Evolutionary conservation across 2,113 vertebrate genomes (phyloP).

Genomic region (Acanthochromis polyacanthus): DNA sequence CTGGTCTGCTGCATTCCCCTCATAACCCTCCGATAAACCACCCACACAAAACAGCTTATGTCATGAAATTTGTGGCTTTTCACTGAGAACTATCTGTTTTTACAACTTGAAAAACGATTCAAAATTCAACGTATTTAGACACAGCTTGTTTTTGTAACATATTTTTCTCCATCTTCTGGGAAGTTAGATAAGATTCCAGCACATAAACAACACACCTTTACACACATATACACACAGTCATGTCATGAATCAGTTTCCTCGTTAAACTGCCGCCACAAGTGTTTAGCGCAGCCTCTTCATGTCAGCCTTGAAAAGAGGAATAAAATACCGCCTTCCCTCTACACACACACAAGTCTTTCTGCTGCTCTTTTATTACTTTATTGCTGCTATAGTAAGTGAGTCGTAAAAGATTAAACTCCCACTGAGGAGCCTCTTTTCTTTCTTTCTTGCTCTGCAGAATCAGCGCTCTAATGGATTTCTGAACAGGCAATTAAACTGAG

Average conservation of each 20-base stretch:
- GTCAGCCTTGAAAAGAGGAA: conserved; percentile 44
- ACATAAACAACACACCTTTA: rapidly evolving
- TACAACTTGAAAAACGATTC: neutral
- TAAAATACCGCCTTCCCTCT: conserved; percentile 36
- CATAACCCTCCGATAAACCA: conserved; percentile 5
- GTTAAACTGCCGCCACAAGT: conserved; percentile 32
- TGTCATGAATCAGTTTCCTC: neutral
- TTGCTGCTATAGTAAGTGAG: conserved; percentile 44
- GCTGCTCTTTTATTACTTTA: conserved; percentile 53
- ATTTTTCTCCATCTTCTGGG: neutral
- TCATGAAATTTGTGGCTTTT: neutral
- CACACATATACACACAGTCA: neutral
- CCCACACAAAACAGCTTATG: neutral
- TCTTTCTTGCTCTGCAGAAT: conserved; percentile 1
- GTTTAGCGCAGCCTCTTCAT: conserved; percentile 20
- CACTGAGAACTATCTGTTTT: neutral
- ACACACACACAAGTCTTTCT: conserved; percentile 31
- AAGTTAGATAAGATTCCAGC: neutral
- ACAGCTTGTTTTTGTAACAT: neutral
- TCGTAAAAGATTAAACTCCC: conserved; percentile 56
- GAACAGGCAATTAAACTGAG: conserved; percentile 21
- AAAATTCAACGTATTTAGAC: neutral
- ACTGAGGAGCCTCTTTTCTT: neutral
- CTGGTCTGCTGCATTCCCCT: conserved; percentile 28
- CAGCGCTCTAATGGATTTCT: conserved; percentile 26